Evolutionary conservation across 2,797 vertebrate species (phyloP).

Genomic region (Danio aesculapii): DNA sequence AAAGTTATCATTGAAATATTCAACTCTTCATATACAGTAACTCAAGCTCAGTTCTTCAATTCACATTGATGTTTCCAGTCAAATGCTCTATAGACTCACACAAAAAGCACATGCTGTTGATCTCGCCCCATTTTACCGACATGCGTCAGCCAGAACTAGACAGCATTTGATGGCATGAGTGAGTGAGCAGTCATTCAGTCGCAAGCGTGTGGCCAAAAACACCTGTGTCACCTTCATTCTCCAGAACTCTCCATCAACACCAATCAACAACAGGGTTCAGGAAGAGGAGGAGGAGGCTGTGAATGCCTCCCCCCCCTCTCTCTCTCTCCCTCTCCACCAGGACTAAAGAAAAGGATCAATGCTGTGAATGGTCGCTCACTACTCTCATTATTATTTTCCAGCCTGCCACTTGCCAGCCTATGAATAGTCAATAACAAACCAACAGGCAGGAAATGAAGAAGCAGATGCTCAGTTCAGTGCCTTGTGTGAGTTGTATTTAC

Average conservation of each 20-base stretch:
- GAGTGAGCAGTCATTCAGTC: slow-evolving; percentile 40
- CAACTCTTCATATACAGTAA: background rate
- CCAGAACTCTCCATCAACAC: slow-evolving; percentile 55
- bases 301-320: background rate
- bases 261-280: slow-evolving; percentile 55
- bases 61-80: slow-evolving; percentile 8
- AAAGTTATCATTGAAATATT: background rate
- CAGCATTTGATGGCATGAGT: background rate
- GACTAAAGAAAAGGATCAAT: slow-evolving; percentile 58
- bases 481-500: slow-evolving; percentile 42
- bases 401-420: slow-evolving; percentile 58
- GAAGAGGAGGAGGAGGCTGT: slow-evolving; percentile 31
- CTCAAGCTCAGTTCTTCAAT: background rate
- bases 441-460: slow-evolving; percentile 63
- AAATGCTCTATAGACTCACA: background rate
- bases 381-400: slow-evolving; percentile 59
- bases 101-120: background rate
- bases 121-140: background rate
- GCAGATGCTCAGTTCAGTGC: slow-evolving; percentile 54
- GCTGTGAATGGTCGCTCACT: slow-evolving; percentile 52
- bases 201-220: slow-evolving; percentile 40
- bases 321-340: background rate
- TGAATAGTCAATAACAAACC: slow-evolving; percentile 67
- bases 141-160: slow-evolving; percentile 2
- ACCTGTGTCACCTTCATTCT: slow-evolving; percentile 61